These are phyloP conservation scores for Trachymyrmex septentrionalis DNA, from an alignment of 1,140 invertebrate species.

Conservation along the genomic window DNA sequence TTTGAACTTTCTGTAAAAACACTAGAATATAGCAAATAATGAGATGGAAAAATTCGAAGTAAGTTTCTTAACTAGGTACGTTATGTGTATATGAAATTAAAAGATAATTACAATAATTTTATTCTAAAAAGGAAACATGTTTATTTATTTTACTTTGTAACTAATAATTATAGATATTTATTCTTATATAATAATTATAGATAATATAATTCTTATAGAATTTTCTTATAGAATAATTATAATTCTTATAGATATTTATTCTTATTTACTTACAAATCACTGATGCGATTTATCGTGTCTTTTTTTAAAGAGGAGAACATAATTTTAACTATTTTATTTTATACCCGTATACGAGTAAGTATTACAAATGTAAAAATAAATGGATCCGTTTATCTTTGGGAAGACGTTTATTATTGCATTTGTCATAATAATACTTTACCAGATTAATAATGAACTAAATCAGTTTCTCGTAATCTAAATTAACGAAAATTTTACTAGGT, in stretches of 20 bases:
- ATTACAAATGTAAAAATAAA: not conserved
- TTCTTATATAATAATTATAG: too few relatives aligned
- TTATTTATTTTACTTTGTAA: not conserved
- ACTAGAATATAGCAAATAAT: not conserved
- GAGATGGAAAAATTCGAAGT: not conserved
- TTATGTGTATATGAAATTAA: constrained; percentile 1
- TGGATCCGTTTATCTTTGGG: not conserved
- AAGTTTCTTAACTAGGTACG: constrained; percentile 10
- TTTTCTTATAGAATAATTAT: too few relatives aligned
- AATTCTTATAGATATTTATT: not conserved
- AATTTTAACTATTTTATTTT: not conserved
- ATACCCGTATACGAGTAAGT: too few relatives aligned
- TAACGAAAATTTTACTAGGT: not conserved
- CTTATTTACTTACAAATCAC: not conserved
- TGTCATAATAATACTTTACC: not conserved
- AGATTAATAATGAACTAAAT: not conserved
- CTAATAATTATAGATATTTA: not conserved
- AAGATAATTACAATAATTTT: not conserved
- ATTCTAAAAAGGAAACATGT: not conserved
- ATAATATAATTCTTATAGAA: too few relatives aligned
- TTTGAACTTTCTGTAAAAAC: not conserved
- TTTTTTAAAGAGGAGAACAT: not conserved
- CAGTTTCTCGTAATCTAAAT: constrained; percentile 3
- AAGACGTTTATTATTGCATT: not conserved
- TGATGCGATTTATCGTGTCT: not conserved